Evolutionary conservation across 2,888 invertebrate species (phyloP).

Genomic region (Mactromeris polynyma): DNA sequence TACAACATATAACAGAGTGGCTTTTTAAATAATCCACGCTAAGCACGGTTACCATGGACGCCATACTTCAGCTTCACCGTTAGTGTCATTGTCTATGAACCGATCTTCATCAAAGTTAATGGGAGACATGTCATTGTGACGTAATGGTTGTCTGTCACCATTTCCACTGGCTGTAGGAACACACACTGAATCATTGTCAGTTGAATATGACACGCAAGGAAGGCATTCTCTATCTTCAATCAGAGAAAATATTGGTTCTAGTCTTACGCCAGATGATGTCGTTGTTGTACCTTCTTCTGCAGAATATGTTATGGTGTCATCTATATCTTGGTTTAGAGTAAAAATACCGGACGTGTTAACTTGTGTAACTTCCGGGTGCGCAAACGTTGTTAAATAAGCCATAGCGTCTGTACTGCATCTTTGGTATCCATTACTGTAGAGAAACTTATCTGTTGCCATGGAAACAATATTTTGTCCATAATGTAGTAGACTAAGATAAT

Average conservation of each 20-base stretch:
- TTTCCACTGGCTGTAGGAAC: background rate
- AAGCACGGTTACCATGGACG: slow-evolving; percentile 26
- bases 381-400: background rate
- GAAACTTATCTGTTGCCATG: slow-evolving; percentile 10
- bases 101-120: background rate
- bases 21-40: too few species aligned
- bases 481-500: background rate
- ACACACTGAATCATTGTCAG: background rate
- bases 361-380: background rate
- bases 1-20: too few species aligned
- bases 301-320: background rate
- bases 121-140: background rate
- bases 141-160: background rate
- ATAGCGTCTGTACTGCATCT: background rate
- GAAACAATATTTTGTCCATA: slow-evolving; percentile 4
- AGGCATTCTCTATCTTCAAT: background rate
- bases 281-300: background rate
- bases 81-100: background rate
- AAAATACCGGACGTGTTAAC: background rate
- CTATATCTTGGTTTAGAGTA: background rate
- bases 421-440: slow-evolving; percentile 2
- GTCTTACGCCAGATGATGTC: background rate
- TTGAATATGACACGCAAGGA: background rate
- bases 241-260: background rate
- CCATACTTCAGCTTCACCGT: background rate